Percentiles rank a stretch among this genome's conserved stretches.
These are phyloP conservation scores for Osmerus eperlanus DNA, from an alignment of 2,113 vertebrate species.

Conservation along the genomic window DNA sequence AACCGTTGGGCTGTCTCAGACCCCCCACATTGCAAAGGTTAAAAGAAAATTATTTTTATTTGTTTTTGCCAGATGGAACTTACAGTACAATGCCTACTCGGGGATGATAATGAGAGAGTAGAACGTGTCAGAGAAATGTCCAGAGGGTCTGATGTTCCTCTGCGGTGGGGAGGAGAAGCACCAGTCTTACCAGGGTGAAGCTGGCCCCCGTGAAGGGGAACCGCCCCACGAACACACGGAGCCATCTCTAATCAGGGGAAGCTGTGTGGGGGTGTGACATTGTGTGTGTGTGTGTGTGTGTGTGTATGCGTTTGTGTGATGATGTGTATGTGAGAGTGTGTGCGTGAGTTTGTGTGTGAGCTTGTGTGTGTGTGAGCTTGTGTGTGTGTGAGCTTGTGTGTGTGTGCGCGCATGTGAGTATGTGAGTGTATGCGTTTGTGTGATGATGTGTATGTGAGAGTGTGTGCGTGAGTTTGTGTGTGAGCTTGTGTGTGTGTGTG, in stretches of 20 bases:
- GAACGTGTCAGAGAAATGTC: slow-evolving; percentile 55
- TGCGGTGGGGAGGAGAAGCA: slow-evolving; percentile 34
- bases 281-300: neutral
- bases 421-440: too few relatives aligned
- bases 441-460: too few relatives aligned
- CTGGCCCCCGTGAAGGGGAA: neutral
- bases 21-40: too few relatives aligned
- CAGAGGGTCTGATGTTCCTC: slow-evolving; percentile 48
- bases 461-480: too few relatives aligned
- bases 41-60: too few relatives aligned
- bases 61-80: slow-evolving; percentile 36
- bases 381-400: neutral
- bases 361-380: too few relatives aligned
- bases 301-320: neutral
- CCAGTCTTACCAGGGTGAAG: neutral
- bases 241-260: neutral
- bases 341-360: neutral
- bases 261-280: neutral
- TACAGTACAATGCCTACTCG: slow-evolving; percentile 51
- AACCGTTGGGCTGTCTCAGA: too few relatives aligned
- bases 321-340: neutral
- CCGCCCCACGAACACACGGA: slow-evolving; percentile 18
- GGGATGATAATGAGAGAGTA: slow-evolving; percentile 45
- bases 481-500: neutral
- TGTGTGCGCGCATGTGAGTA: too few relatives aligned